Evolutionary conservation across 2,113 vertebrate genomes (phyloP).

Genomic region (Ptilorrhoa leucosticta): DNA sequence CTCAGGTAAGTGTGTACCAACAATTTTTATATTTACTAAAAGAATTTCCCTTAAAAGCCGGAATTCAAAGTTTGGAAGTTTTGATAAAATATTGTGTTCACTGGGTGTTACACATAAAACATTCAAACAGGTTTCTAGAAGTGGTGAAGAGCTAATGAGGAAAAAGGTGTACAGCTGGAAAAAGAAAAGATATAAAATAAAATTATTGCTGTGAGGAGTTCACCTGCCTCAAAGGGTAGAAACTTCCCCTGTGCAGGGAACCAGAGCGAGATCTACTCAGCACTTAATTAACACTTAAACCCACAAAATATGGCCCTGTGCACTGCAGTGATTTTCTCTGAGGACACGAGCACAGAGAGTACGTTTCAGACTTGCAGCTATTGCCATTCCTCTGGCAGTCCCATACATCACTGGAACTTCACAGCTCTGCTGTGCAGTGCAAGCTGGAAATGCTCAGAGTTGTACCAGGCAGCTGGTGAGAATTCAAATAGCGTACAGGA

Average conservation of each 20-base stretch:
- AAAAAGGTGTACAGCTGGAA: neutral
- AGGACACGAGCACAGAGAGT: neutral
- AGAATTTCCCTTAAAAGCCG: neutral
- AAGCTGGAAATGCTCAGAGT: neutral
- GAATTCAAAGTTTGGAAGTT: neutral
- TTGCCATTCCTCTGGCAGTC: constrained; percentile 1
- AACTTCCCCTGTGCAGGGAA: constrained; percentile 10
- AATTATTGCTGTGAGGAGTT: neutral
- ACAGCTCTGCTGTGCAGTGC: neutral
- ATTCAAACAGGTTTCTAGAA: neutral
- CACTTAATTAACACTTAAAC: constrained; percentile 48
- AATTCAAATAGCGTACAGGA: neutral
- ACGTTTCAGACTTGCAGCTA: constrained; percentile 2
- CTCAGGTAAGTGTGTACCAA: neutral
- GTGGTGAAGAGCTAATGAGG: neutral
- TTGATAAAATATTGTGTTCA: neutral
- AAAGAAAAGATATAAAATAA: neutral
- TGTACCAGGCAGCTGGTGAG: neutral
- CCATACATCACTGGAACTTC: constrained; percentile 23
- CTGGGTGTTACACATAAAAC: neutral
- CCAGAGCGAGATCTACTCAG: neutral
- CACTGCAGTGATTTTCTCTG: constrained; percentile 14
- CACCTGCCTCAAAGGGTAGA: neutral
- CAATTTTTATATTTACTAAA: neutral
- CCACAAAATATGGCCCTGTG: neutral